Percentiles rank a stretch among this genome's conserved stretches.
Conservation (phyloP, 1,140 invertebrate species). For the Trachymyrmex septentrionalis region DNA sequence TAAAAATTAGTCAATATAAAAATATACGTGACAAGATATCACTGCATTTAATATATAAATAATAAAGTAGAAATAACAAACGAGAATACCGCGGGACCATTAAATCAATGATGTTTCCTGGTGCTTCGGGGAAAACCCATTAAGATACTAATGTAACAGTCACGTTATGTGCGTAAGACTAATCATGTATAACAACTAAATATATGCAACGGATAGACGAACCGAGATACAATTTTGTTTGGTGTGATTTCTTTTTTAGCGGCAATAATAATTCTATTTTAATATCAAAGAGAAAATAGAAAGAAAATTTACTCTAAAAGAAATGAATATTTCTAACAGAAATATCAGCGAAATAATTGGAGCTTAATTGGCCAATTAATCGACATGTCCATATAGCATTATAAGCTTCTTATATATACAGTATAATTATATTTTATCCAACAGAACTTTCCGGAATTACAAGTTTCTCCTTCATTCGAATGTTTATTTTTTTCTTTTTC, state of each 20-base stretch:
- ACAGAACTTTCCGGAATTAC: not conserved
- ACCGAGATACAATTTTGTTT: not conserved
- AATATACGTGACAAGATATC: not conserved
- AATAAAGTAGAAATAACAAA: constrained; percentile 1
- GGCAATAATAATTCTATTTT: not conserved
- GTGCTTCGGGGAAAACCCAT: constrained; percentile 58
- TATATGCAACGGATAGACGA: not conserved
- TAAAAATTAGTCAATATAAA: not conserved
- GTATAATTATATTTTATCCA: not conserved
- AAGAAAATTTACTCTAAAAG: not conserved
- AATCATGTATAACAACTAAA: constrained; percentile 5
- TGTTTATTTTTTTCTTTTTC: not conserved
- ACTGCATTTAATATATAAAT: not conserved
- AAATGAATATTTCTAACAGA: not conserved
- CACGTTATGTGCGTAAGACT: not conserved
- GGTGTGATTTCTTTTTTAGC: not conserved
- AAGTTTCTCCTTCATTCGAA: not conserved
- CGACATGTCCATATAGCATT: not conserved
- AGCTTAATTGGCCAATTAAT: constrained; percentile 4
- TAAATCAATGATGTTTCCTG: not conserved
- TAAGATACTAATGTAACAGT: not conserved
- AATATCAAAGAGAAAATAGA: not conserved
- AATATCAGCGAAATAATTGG: not conserved
- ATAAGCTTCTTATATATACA: not conserved
- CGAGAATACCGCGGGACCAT: not conserved